Evolutionary conservation across 2,113 vertebrate genomes (phyloP).

Genomic region (Gymnarchus niloticus): DNA sequence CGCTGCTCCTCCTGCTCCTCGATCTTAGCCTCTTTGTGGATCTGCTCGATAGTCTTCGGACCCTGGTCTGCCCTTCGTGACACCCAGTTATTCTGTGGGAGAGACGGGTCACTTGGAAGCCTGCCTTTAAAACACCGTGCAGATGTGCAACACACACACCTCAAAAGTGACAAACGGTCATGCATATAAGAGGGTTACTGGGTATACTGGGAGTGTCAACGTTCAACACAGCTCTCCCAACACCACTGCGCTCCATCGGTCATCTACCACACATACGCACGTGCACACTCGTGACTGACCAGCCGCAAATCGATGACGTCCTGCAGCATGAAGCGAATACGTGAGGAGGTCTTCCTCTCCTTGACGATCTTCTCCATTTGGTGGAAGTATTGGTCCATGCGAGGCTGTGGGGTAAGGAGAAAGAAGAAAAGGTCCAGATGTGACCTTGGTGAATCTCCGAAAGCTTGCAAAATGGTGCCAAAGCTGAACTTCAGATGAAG

Average conservation of each 20-base stretch:
- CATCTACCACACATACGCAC: neutral
- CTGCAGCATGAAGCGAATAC: conserved; percentile 96
- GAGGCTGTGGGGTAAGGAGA: conserved; percentile 66
- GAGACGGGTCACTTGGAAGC: neutral
- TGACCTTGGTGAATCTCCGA: neutral
- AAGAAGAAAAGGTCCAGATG: neutral
- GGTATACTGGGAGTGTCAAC: neutral
- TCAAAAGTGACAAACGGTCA: neutral
- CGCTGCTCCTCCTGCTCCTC: conserved; percentile 96
- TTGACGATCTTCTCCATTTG: conserved; percentile 99
- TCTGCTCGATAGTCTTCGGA: conserved; percentile 96
- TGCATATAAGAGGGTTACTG: neutral
- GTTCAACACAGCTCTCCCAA: neutral
- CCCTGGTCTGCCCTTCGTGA: conserved; percentile 91
- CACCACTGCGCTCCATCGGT: neutral
- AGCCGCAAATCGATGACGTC: conserved; percentile 89
- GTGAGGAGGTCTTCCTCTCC: conserved; percentile 92
- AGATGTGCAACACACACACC: neutral
- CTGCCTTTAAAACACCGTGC: neutral
- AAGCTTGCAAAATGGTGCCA: neutral
- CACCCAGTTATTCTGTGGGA: conserved; percentile 85
- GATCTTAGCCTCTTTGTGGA: conserved; percentile 95
- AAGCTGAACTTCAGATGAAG: neutral
- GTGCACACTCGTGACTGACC: conserved; percentile 63
- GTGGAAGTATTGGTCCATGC: conserved; percentile 98